Evolutionary conservation across 2,888 invertebrate genomes (phyloP).

Genomic region (Alviniconcha strummeri): DNA sequence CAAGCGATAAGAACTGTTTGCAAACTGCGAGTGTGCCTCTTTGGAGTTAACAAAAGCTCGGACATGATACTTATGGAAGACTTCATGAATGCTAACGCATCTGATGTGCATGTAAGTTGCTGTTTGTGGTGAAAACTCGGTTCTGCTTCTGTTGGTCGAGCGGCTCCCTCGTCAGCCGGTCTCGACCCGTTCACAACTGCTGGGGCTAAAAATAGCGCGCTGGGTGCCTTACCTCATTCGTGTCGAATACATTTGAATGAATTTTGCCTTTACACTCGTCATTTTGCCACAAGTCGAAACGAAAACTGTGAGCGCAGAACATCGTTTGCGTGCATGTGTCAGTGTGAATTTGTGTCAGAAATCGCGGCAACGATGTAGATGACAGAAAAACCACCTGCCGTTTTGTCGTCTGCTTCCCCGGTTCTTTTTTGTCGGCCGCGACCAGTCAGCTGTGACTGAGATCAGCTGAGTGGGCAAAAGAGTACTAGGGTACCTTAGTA

Average conservation of each 20-base stretch:
- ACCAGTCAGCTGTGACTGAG: slow-evolving; percentile 33
- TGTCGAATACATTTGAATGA: slow-evolving; percentile 8
- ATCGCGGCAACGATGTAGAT: no score
- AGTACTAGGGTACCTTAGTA: no score
- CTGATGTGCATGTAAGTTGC: neutral
- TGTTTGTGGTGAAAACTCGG: neutral
- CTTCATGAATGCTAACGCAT: slow-evolving; percentile 19
- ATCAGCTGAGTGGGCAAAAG: neutral
- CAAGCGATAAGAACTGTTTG: slow-evolving; percentile 5
- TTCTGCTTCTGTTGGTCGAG: neutral
- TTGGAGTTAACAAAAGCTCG: neutral
- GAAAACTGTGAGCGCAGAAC: neutral
- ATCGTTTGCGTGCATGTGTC: neutral
- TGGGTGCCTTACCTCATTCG: slow-evolving; percentile 21
- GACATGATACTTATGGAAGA: slow-evolving; percentile 37
- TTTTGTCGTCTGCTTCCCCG: slow-evolving; percentile 15
- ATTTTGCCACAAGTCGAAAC: no score
- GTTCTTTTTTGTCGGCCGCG: neutral
- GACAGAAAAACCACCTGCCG: neutral
- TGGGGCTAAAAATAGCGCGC: slow-evolving; percentile 16
- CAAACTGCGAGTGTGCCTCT: neutral
- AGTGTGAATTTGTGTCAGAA: neutral
- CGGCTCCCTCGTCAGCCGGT: no score
- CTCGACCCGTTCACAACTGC: neutral
- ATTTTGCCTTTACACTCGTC: neutral